Evolutionary conservation across 2,113 vertebrate species (phyloP).

Genomic region (Mesocricetus auratus): DNA sequence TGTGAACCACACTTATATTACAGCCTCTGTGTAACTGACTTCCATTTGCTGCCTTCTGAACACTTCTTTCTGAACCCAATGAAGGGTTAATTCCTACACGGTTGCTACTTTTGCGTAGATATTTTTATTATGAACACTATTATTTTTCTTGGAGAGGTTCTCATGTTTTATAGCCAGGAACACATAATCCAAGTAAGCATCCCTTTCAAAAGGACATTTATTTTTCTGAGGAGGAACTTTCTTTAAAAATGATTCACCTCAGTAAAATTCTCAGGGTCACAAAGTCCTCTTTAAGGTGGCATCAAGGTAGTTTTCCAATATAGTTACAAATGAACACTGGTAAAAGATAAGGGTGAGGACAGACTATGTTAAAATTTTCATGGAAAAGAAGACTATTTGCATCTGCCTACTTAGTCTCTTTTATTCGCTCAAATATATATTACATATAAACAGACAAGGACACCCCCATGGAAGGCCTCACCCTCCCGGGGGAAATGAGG

Average conservation of each 20-base stretch:
- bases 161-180: background rate
- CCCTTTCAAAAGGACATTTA: background rate
- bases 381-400: background rate
- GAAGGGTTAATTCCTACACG: background rate
- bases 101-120: background rate
- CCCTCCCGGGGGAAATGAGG: too few relatives aligned
- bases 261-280: background rate
- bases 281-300: background rate
- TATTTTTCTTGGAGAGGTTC: background rate
- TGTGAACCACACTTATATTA: background rate
- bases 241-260: background rate
- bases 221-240: background rate
- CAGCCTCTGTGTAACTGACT: background rate
- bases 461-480: too few relatives aligned
- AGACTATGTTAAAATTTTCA: background rate
- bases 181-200: background rate
- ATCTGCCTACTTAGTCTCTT: background rate
- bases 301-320: background rate
- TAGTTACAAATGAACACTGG: background rate
- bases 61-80: background rate
- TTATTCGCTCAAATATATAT: background rate
- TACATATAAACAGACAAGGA: too few relatives aligned
- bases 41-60: background rate
- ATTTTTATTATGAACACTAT: background rate
- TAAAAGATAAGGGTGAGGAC: background rate